A percentile compares a stretch with the other conserved stretches of the same genome.
These are phyloP conservation scores for Trypoxylus dichotomus DNA, from an alignment of 1,140 invertebrate species.

Conservation along the genomic window DNA sequence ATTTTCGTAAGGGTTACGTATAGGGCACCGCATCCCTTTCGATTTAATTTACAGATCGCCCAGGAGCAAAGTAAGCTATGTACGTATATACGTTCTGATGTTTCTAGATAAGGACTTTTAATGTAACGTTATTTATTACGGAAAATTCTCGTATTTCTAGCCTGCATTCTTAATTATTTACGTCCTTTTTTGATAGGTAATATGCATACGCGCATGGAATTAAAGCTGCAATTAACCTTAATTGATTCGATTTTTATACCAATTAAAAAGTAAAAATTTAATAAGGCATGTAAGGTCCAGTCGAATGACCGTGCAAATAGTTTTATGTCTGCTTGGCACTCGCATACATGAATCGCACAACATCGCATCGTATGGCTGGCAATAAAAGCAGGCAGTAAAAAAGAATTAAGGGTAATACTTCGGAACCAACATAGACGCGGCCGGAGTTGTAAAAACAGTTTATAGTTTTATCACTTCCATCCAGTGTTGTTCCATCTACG, in stretches of 20 bases:
- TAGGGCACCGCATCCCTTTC: background rate
- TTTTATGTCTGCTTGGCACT: conserved; percentile 5
- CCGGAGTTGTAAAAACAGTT: conserved; percentile 12
- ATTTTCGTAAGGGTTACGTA: conserved; percentile 33
- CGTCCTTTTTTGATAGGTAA: background rate
- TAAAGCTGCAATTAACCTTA: conserved; percentile 15
- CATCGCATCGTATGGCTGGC: background rate
- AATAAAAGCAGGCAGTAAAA: conserved; percentile 19
- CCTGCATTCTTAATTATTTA: background rate
- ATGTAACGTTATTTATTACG: too few species aligned
- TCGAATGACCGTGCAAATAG: conserved; percentile 19
- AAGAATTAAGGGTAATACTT: conserved; percentile 22
- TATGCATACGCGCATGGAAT: background rate
- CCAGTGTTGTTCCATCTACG: background rate
- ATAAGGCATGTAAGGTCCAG: background rate
- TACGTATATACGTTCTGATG: background rate
- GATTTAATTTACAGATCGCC: conserved; percentile 12
- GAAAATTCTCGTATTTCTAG: too few species aligned
- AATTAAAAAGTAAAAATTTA: conserved; percentile 22
- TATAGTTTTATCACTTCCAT: conserved; percentile 21
- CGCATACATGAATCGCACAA: background rate
- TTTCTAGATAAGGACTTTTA: too few species aligned
- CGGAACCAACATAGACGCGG: conserved; percentile 3
- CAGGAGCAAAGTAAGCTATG: background rate
- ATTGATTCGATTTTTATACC: conserved; percentile 25